Base-by-base conservation (phyloP, 2,797 vertebrate species). In the Lagodon rhomboides region DNA sequence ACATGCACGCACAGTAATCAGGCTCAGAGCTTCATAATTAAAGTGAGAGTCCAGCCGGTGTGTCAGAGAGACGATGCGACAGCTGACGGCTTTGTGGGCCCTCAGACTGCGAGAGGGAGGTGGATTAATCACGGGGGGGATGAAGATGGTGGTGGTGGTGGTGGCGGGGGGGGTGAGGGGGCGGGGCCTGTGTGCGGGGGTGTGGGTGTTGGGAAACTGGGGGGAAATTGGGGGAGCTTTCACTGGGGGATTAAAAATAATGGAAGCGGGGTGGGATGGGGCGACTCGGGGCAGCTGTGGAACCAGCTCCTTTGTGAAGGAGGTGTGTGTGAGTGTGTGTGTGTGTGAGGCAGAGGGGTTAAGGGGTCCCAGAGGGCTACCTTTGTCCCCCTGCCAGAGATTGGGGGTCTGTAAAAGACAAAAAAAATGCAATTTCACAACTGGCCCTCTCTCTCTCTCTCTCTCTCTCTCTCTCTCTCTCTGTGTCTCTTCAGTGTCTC, bases 181-280 rank as follows among this genome's bases (percentile, higher is more conserved):
- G 34, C 0, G 34, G 38, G 66, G 74, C 12, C 38, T 80, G 5
- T 30, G 27, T 44, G 41, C 12, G 34, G 27, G 64, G 55, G 69
- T 1, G 41, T 50, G 73, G 64, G 82, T 75, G 76, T 72, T 66
- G 73, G 77, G 75, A 75, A 68, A 69, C 61, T 38, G 22, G 65
- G 22, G 65, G 62, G 75, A 25, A 62, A 66, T 58, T 53, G 56
- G 34, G 76, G 60, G 81, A 79, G 92, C 91, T 94, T 95, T 95
- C 94, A 94, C 84, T 86, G 83, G 80, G 87, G 92, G 93, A 95
- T 95, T 95, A 95, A 85, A 89, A 91, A 92, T 94, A 95, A 94
- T 94, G 88, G 92, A 80, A 83, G 53, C 6, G 49, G 79, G 85
- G 83, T 62, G 73, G 77, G 80, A 61, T 62, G 41, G 75, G 85